Conservation (phyloP, 2,888 invertebrate species). For the Rhodophaea formosa region DNA sequence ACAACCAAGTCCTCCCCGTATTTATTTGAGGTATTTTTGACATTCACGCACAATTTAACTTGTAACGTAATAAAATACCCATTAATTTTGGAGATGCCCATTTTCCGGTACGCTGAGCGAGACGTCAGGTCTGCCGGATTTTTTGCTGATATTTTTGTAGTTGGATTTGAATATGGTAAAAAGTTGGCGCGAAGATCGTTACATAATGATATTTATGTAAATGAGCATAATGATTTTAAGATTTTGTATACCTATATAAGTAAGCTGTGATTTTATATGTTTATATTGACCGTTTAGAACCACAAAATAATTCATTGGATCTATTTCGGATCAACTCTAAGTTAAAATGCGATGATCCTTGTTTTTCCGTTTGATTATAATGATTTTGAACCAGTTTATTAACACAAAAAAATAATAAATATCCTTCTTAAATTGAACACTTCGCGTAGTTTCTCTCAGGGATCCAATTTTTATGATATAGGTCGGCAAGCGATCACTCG, state of each 20-base stretch:
- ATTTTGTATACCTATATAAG: no score
- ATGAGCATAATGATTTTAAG: not conserved
- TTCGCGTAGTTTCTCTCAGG: no score
- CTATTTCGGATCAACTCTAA: no score
- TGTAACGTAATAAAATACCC: conserved; percentile 75
- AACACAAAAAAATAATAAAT: no score
- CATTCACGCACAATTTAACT: conserved; percentile 75
- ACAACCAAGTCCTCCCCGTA: conserved; percentile 40
- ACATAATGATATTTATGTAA: conserved; percentile 6
- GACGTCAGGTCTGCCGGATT: conserved; percentile 54
- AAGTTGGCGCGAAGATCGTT: not conserved
- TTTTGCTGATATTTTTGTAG: conserved; percentile 37
- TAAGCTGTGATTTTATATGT: not conserved
- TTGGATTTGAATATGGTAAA: conserved; percentile 11
- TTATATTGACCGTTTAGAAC: no score
- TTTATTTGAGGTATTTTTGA: conserved; percentile 55
- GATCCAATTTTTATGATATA: no score
- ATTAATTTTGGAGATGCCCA: conserved; percentile 75
- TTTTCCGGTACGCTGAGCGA: conserved; percentile 68
- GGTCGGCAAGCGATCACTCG: no score
- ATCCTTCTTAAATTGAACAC: no score
- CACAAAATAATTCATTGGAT: no score
- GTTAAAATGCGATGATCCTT: no score
- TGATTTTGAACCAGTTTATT: no score
- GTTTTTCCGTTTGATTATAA: no score